phyloP scores from a whole-genome alignment of 1,140 invertebrate species.

The Pectinophora gossypiella region DNA sequence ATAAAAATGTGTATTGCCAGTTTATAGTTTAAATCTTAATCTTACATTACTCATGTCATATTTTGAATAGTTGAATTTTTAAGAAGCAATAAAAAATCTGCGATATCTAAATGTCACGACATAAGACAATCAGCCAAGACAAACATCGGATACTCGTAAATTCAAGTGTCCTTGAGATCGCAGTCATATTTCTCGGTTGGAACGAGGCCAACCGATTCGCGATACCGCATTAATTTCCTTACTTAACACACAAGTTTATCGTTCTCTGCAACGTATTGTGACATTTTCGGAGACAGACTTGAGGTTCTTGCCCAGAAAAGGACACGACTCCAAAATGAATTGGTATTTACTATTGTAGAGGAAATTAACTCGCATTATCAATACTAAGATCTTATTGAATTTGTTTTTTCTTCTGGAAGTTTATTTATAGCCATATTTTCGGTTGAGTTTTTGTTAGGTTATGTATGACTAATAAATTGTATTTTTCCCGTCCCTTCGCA shows the following conservation, averaged over 20 bases:
- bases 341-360: no score
- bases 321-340: no score
- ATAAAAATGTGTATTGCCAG: no score
- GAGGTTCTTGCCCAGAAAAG: no score
- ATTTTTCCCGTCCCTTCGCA: neutral
- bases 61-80: neutral
- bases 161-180: conserved; percentile 50
- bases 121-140: neutral
- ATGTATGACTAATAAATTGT: neutral
- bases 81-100: neutral
- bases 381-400: no score
- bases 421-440: no score
- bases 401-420: no score
- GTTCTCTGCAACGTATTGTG: conserved; percentile 14
- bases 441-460: no score
- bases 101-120: neutral
- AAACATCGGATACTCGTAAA: conserved; percentile 26
- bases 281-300: conserved; percentile 9
- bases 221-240: conserved; percentile 46
- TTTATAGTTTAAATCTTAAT: no score
- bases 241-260: conserved; percentile 32
- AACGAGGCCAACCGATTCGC: conserved; percentile 44
- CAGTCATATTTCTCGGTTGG: conserved; percentile 40
- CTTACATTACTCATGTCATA: neutral
- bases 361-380: no score